Evolutionary conservation across 2,888 invertebrate species (phyloP).

Genomic region (Mayetiola destructor): DNA sequence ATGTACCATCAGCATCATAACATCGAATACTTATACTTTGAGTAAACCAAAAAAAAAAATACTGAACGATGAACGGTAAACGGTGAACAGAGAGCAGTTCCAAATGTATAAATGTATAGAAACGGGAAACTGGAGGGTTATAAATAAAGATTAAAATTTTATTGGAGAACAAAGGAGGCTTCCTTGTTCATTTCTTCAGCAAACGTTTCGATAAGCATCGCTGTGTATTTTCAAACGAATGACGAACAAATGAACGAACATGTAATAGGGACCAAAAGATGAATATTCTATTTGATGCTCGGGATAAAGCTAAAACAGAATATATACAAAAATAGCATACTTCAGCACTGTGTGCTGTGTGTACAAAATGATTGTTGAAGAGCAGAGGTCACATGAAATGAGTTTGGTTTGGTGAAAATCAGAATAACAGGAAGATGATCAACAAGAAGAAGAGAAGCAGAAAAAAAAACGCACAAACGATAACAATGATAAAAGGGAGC

Average conservation of each 20-base stretch:
- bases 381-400: neutral
- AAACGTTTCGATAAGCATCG: too few species aligned
- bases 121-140: neutral
- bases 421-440: too few species aligned
- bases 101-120: too few species aligned
- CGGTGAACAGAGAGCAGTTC: neutral
- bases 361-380: neutral
- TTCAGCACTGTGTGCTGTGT: too few species aligned
- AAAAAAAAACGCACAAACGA: conserved; percentile 4
- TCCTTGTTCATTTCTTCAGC: too few species aligned
- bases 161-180: conserved; percentile 2
- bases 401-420: too few species aligned
- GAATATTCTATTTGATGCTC: too few species aligned
- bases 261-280: too few species aligned
- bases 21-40: neutral
- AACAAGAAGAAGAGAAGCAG: neutral
- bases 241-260: too few species aligned
- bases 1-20: neutral
- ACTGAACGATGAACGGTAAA: neutral
- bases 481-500: neutral
- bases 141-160: conserved; percentile 12
- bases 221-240: too few species aligned
- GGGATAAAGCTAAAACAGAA: too few species aligned
- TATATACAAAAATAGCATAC: too few species aligned
- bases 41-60: neutral